A percentile compares a stretch with the other conserved stretches of the same genome.
Evolutionary conservation across 2,888 invertebrate genomes (phyloP).

Genomic region (Cosmopolites sordidus): DNA sequence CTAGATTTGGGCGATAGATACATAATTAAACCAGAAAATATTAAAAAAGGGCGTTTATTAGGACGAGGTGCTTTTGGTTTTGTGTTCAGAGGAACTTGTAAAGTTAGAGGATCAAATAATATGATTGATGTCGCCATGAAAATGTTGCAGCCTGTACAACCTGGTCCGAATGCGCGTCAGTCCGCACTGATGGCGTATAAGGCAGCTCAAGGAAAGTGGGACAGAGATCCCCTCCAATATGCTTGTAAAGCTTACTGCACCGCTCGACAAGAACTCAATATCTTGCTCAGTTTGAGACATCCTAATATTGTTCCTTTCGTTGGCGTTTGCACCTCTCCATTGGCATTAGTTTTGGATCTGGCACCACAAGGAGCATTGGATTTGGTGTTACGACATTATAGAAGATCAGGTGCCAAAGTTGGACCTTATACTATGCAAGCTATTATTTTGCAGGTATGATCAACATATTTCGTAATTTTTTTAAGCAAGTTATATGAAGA

Average conservation of each 20-base stretch:
- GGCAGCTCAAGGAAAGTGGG: conserved; percentile 79
- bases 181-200: conserved; percentile 55
- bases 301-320: conserved; percentile 88
- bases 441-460: conserved; percentile 74
- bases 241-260: conserved; percentile 96
- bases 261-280: conserved; percentile 89
- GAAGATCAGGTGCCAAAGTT: conserved; percentile 77
- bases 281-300: conserved; percentile 80
- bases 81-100: conserved; percentile 80
- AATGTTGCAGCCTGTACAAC: conserved; percentile 91
- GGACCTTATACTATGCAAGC: conserved; percentile 78
- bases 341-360: conserved; percentile 82
- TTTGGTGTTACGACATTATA: conserved; percentile 75
- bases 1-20: conserved; percentile 80
- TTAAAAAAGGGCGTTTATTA: conserved; percentile 70
- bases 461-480: conserved; percentile 61
- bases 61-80: conserved; percentile 99
- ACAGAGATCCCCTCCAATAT: conserved; percentile 84
- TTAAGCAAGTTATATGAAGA: conserved; percentile 55
- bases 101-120: conserved; percentile 54
- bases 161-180: conserved; percentile 66
- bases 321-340: conserved; percentile 83
- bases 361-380: conserved; percentile 93
- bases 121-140: conserved; percentile 84
- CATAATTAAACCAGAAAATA: conserved; percentile 76